These are phyloP conservation scores for Aethes cnicana DNA, from an alignment of 2,888 invertebrate genomes.

Conservation along the genomic window DNA sequence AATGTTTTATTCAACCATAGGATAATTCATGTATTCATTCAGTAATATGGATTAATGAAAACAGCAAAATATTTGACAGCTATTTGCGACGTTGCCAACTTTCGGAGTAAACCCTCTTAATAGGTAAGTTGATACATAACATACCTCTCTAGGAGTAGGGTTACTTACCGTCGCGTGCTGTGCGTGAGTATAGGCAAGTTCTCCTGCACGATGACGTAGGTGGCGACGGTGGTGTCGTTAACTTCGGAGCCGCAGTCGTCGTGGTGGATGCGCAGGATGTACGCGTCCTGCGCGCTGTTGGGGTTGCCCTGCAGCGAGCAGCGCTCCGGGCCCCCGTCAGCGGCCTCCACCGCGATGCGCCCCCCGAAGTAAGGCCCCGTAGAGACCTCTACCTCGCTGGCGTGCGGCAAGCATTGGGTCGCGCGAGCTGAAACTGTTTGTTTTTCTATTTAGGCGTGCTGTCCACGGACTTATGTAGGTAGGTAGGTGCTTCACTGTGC, in stretches of 20 bases:
- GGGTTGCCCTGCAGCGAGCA: conserved; percentile 90
- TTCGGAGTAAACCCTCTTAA: no score
- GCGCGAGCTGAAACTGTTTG: conserved; percentile 89
- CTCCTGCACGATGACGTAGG: conserved; percentile 92
- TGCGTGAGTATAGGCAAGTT: conserved; percentile 91
- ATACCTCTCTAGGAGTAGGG: no score
- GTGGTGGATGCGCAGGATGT: conserved; percentile 88
- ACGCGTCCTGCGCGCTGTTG: conserved; percentile 87
- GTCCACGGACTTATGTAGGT: no score
- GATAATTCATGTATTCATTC: no score
- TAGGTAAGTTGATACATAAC: no score
- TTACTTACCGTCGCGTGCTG: conserved; percentile 85
- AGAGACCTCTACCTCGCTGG: conserved; percentile 91
- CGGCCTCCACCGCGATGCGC: conserved; percentile 88
- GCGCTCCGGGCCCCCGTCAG: conserved; percentile 85
- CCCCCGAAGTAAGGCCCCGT: conserved; percentile 92
- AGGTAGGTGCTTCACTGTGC: no score
- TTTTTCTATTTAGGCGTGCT: neutral
- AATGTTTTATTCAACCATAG: no score
- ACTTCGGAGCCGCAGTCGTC: conserved; percentile 88
- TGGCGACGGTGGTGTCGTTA: conserved; percentile 90
- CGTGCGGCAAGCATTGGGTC: conserved; percentile 89
- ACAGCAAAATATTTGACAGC: no score
- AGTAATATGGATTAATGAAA: no score
- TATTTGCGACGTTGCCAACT: no score